These are phyloP conservation scores for Panthera leo DNA, from an alignment of 2,113 vertebrate species.

Conservation along the genomic window DNA sequence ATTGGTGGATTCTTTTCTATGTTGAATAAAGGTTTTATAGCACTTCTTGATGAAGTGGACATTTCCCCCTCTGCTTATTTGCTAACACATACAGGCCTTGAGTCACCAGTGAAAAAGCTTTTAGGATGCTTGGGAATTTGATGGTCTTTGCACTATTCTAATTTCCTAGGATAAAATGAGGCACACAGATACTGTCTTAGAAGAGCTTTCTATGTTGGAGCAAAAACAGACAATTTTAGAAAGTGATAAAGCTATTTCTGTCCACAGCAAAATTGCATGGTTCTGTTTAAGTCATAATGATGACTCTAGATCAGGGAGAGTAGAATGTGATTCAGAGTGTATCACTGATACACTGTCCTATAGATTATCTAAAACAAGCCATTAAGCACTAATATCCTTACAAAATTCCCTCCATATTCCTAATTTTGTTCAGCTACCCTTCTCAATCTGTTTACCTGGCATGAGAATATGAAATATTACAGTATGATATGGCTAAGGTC, in stretches of 20 bases:
- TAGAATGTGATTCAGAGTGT: background rate
- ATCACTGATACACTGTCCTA: background rate
- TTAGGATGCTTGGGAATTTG: background rate
- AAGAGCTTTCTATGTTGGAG: background rate
- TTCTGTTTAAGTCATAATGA: background rate
- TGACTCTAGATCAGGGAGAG: background rate
- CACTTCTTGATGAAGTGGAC: background rate
- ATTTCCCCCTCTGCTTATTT: background rate
- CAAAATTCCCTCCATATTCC: background rate
- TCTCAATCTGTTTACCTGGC: background rate
- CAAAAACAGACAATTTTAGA: constrained; percentile 4
- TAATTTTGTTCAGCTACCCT: background rate
- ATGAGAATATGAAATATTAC: background rate
- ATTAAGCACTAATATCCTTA: background rate
- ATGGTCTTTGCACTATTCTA: background rate
- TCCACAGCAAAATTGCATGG: background rate
- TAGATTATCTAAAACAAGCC: background rate
- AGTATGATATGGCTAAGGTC: background rate
- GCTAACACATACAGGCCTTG: background rate
- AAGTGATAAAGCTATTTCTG: background rate
- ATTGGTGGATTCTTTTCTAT: background rate
- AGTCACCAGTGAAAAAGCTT: background rate
- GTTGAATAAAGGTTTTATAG: background rate
- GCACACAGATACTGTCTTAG: background rate
- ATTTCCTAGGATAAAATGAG: background rate